These are phyloP conservation scores for Sphaerodactylus townsendi DNA, from an alignment of 2,113 vertebrate species.

Conservation along the genomic window DNA sequence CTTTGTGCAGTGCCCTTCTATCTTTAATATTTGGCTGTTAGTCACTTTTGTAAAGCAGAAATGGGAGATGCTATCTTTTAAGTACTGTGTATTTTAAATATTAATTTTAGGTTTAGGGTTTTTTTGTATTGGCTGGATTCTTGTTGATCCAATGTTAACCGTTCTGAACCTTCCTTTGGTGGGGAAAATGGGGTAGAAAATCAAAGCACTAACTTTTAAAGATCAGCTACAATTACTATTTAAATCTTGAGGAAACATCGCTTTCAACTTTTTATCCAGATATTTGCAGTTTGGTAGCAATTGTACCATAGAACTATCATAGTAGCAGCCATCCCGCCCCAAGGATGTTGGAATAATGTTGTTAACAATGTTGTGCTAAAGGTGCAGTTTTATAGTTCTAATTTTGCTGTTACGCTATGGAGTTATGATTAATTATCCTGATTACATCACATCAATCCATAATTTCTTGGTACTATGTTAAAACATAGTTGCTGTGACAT, in stretches of 20 bases:
- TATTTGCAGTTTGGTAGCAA: no score
- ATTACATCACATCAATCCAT: neutral
- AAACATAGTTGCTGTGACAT: neutral
- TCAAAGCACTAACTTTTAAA: neutral
- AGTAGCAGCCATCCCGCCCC: neutral
- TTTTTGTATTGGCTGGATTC: no score
- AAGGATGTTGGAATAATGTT: neutral
- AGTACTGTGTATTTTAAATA: no score
- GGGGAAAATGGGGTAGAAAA: no score
- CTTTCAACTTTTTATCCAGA: neutral
- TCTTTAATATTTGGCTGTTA: no score
- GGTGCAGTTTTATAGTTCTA: neutral
- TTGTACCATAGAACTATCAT: neutral
- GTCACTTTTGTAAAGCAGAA: no score
- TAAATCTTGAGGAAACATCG: neutral
- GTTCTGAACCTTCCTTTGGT: no score
- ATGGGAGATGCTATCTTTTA: no score
- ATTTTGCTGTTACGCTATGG: neutral
- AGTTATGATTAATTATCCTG: neutral
- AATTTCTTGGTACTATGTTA: neutral
- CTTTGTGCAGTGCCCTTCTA: no score
- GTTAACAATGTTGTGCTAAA: no score
- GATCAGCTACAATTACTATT: neutral
- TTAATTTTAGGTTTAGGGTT: no score
- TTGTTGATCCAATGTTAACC: no score